phyloP scores from a whole-genome alignment of 2,113 vertebrate genomes.

The Cacatua alba region DNA sequence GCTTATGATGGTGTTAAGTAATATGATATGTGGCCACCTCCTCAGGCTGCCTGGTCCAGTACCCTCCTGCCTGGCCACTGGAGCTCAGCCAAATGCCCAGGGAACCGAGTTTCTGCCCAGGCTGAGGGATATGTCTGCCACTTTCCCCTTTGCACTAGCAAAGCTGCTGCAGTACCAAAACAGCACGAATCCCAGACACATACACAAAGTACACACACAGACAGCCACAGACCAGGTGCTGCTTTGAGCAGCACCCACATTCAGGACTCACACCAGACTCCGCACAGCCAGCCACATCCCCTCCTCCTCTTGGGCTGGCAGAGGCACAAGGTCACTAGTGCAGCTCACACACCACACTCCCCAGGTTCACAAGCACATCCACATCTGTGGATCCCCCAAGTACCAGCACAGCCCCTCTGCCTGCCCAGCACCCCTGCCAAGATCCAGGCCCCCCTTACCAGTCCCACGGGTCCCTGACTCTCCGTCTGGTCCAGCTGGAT shows the following conservation, averaged over 20 bases:
- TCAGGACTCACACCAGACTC: not conserved
- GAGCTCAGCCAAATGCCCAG: not conserved
- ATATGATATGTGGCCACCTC: not conserved
- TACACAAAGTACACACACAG: not conserved
- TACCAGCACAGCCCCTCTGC: fast-evolving
- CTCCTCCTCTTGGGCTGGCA: not conserved
- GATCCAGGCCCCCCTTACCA: fast-evolving
- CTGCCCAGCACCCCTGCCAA: fast-evolving
- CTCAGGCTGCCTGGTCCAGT: not conserved
- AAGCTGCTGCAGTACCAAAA: not conserved
- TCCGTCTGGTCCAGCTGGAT: fast-evolving
- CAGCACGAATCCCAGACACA: fast-evolving
- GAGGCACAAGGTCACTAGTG: not conserved
- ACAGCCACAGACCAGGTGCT: fast-evolving
- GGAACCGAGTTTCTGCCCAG: fast-evolving
- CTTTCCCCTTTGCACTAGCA: not conserved
- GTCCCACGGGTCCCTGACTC: fast-evolving
- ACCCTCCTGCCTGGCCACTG: not conserved
- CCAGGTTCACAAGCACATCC: not conserved
- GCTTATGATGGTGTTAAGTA: not conserved
- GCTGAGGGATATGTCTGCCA: not conserved
- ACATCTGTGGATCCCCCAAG: fast-evolving
- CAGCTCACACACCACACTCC: not conserved
- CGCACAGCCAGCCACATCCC: fast-evolving
- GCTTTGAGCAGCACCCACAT: not conserved